Percentiles rank a stretch among this genome's conserved stretches.
phyloP scores from a whole-genome alignment of 2,113 vertebrate genomes.

The Hippocampus comes region DNA sequence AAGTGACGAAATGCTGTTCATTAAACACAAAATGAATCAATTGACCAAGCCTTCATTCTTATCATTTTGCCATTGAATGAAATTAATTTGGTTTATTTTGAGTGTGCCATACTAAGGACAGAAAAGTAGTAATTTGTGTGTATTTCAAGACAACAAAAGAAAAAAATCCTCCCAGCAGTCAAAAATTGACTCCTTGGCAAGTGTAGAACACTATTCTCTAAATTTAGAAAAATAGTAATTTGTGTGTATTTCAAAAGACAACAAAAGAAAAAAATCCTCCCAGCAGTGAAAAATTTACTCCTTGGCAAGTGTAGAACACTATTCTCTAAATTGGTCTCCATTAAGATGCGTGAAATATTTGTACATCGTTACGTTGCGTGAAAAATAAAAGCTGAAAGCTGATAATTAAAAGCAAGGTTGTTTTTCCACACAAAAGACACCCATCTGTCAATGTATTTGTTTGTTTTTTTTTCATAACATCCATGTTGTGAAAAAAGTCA shows the following conservation, averaged over 20 bases:
- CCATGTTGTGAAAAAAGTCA: conserved; percentile 36
- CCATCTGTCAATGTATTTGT: not conserved
- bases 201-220: not conserved
- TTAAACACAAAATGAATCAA: too few species aligned
- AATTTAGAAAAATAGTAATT: not conserved
- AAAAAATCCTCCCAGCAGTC: not conserved
- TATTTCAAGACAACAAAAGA: not conserved
- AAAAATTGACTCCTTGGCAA: not conserved
- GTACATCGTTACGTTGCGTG: not conserved
- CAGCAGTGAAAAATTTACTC: not conserved
- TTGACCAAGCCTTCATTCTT: too few species aligned
- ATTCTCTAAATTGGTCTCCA: not conserved
- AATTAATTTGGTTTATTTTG: too few species aligned
- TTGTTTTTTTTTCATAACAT: conserved; percentile 10
- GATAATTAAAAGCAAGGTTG: not conserved
- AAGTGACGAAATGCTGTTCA: too few species aligned
- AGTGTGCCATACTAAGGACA: not conserved
- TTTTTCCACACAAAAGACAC: not conserved
- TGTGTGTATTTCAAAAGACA: not conserved
- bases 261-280: not conserved
- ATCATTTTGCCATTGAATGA: too few species aligned
- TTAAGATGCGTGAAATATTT: not conserved
- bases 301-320: not conserved
- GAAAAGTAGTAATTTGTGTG: not conserved
- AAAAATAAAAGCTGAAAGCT: not conserved